Evolutionary conservation across 2,888 invertebrate genomes (phyloP).

Genomic region (Standfussiana lucernea): DNA sequence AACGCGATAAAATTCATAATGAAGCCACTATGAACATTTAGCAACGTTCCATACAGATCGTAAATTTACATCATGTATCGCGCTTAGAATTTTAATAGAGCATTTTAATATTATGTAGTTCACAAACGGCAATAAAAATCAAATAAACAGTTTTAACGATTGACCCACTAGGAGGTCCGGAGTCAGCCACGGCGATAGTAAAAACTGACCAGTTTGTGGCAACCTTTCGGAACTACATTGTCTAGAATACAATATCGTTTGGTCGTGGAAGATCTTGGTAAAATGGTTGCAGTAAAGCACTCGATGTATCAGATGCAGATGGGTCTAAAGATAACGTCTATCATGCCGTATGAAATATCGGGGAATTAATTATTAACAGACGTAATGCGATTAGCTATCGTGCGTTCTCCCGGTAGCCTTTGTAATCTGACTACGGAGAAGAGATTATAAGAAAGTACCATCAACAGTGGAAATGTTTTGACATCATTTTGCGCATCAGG

Average conservation of each 20-base stretch:
- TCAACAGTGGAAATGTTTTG: slow-evolving; percentile 61
- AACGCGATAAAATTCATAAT: slow-evolving; percentile 51
- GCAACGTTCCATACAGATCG: slow-evolving; percentile 64
- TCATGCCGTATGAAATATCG: slow-evolving; percentile 84
- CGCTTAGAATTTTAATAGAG: slow-evolving; percentile 77
- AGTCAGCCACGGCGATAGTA: slow-evolving; percentile 76
- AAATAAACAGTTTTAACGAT: slow-evolving; percentile 86
- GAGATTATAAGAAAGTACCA: slow-evolving; percentile 69
- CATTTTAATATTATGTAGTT: slow-evolving; percentile 83
- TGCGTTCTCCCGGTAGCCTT: slow-evolving; percentile 80
- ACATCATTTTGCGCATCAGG: slow-evolving; percentile 57
- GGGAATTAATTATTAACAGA: slow-evolving; percentile 86
- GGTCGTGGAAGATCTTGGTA: slow-evolving; percentile 66
- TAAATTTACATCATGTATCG: slow-evolving; percentile 71
- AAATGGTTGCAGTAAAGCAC: slow-evolving; percentile 74
- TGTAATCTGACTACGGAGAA: slow-evolving; percentile 78
- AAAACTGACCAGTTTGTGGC: slow-evolving; percentile 70
- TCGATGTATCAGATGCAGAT: slow-evolving; percentile 80
- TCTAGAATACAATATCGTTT: slow-evolving; percentile 54
- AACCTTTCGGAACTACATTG: slow-evolving; percentile 69
- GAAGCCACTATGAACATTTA: slow-evolving; percentile 63
- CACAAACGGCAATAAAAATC: slow-evolving; percentile 84
- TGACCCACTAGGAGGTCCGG: slow-evolving; percentile 84
- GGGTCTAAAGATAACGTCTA: slow-evolving; percentile 82
- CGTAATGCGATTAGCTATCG: slow-evolving; percentile 86